A percentile compares a stretch with the other conserved stretches of the same genome.
Evolutionary conservation across 2,888 invertebrate genomes (phyloP).

Genomic region (Smittia aterrima): DNA sequence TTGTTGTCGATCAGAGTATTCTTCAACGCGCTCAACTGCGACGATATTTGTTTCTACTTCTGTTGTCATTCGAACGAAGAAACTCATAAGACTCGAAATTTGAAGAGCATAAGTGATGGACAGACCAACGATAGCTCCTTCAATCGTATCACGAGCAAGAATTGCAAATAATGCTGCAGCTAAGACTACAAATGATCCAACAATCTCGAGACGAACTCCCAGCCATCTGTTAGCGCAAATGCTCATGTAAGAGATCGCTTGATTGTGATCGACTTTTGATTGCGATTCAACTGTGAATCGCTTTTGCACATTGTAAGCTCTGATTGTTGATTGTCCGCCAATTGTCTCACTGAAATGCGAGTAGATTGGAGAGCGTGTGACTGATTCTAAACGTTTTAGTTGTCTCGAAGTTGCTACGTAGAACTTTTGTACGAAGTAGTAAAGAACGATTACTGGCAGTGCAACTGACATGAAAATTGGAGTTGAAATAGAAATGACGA

Average conservation of each 20-base stretch:
- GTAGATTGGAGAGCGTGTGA: slow-evolving; percentile 59
- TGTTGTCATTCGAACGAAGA: slow-evolving; percentile 59
- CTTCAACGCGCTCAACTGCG: slow-evolving; percentile 94
- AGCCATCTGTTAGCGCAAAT: slow-evolving; percentile 56
- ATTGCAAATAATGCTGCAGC: slow-evolving; percentile 60
- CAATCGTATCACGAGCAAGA: slow-evolving; percentile 48
- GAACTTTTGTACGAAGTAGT: slow-evolving; percentile 53
- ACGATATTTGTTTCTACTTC: slow-evolving; percentile 93
- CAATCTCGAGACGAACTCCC: slow-evolving; percentile 54
- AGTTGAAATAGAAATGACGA: slow-evolving; percentile 46
- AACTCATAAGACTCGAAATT: slow-evolving; percentile 58
- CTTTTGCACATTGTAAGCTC: slow-evolving; percentile 54
- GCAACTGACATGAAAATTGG: slow-evolving; percentile 49
- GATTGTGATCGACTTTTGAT: slow-evolving; percentile 57
- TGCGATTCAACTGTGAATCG: slow-evolving; percentile 59
- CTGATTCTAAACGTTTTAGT: slow-evolving; percentile 57
- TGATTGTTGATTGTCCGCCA: slow-evolving; percentile 52
- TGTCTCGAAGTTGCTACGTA: slow-evolving; percentile 59
- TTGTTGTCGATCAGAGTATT: slow-evolving; percentile 84
- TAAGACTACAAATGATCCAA: slow-evolving; percentile 60
- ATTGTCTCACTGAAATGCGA: slow-evolving; percentile 58
- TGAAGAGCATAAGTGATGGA: slow-evolving; percentile 56
- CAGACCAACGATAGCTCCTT: slow-evolving; percentile 55
- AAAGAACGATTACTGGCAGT: slow-evolving; percentile 48
- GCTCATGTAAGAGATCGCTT: slow-evolving; percentile 57